A percentile compares a stretch with the other conserved stretches of the same genome.
Evolutionary conservation across 1,140 invertebrate species (phyloP).

Genomic region (Drosophila trapezifrons): DNA sequence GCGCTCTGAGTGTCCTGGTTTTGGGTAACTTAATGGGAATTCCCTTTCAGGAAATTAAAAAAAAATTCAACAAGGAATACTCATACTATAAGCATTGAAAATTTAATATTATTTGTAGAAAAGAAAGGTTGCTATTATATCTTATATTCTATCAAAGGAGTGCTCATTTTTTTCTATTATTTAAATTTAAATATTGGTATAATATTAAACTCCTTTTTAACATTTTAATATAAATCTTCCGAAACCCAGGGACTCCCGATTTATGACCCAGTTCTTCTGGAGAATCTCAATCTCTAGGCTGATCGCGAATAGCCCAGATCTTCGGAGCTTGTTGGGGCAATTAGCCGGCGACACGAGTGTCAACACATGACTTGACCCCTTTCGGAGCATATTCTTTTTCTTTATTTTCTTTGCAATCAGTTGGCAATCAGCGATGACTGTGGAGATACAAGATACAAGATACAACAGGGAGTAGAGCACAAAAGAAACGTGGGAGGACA

Average conservation of each 20-base stretch:
- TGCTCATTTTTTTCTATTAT: too few species aligned
- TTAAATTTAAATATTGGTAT: too few species aligned
- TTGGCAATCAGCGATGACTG: conserved; percentile 38
- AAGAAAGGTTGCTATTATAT: too few species aligned
- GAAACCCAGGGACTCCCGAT: neutral
- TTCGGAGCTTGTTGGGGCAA: conserved; percentile 65
- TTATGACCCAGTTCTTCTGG: neutral
- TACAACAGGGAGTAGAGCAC: too few species aligned
- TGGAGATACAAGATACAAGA: conserved; percentile 7
- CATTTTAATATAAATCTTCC: too few species aligned
- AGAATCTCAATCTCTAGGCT: neutral
- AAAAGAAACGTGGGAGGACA: neutral
- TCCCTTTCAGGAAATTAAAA: too few species aligned
- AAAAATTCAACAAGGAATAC: too few species aligned
- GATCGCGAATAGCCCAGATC: conserved; percentile 2
- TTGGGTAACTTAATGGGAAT: too few species aligned
- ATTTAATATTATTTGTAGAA: too few species aligned
- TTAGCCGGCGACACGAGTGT: conserved; percentile 66
- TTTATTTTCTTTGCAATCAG: conserved; percentile 55
- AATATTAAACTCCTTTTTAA: too few species aligned
- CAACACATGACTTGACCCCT: conserved; percentile 70
- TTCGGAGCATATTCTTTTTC: conserved; percentile 47
- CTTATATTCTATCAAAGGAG: too few species aligned
- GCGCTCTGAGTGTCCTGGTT: neutral
- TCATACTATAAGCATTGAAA: too few species aligned